These are phyloP conservation scores for Zaprionus africanus DNA, from an alignment of 1,140 invertebrate genomes.

Conservation along the genomic window DNA sequence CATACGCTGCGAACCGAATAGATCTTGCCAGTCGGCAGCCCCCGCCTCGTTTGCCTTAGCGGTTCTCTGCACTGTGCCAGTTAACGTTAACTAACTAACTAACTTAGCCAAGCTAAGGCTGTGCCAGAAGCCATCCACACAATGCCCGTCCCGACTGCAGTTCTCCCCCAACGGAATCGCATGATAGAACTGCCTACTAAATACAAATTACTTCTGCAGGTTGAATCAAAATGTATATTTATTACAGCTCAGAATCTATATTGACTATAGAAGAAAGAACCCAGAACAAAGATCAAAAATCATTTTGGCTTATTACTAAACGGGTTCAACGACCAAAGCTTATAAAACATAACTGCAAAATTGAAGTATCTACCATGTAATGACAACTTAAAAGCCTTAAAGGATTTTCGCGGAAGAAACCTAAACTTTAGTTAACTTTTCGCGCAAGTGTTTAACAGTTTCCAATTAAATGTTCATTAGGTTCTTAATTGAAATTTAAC, in stretches of 20 bases:
- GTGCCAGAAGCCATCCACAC: slow-evolving; percentile 33
- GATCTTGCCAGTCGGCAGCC: not conserved
- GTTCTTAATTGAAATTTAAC: slow-evolving; percentile 47
- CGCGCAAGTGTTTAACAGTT: not conserved
- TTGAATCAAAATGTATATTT: not conserved
- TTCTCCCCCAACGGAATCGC: not conserved
- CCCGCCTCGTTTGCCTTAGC: slow-evolving; percentile 37
- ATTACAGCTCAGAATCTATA: not conserved
- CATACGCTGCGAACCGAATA: slow-evolving; percentile 21
- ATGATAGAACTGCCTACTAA: not conserved
- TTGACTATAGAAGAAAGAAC: not conserved
- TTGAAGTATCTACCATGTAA: not conserved
- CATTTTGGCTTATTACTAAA: slow-evolving; percentile 45
- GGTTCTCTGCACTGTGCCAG: slow-evolving; percentile 45
- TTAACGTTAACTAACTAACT: slow-evolving; percentile 50
- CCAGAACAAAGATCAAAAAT: slow-evolving; percentile 27
- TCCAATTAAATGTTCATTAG: slow-evolving; percentile 24
- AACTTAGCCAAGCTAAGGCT: slow-evolving; percentile 20
- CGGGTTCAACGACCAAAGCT: slow-evolving; percentile 46
- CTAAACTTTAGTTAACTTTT: not conserved
- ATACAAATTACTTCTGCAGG: slow-evolving; percentile 1
- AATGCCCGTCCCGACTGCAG: not conserved
- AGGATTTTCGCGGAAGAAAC: slow-evolving; percentile 26
- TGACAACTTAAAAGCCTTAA: slow-evolving; percentile 3
- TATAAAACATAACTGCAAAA: not conserved